Evolutionary conservation across 1,140 invertebrate genomes (phyloP).

Genomic region (Subanguina moxae): DNA sequence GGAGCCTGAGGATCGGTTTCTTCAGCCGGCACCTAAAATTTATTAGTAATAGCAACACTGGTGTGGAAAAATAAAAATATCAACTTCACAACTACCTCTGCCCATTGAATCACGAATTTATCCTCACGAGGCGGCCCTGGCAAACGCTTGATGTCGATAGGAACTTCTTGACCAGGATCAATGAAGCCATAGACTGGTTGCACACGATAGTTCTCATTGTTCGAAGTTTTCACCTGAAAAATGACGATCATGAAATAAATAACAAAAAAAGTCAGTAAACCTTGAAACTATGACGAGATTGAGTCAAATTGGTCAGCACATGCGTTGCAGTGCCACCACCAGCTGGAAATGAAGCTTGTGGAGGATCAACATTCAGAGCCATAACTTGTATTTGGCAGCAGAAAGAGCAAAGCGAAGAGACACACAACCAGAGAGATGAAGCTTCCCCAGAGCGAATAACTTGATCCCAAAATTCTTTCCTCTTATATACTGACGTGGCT

Average conservation of each 20-base stretch:
- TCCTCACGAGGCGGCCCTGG: slow-evolving; percentile 48
- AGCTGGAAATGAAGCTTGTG: slow-evolving; percentile 29
- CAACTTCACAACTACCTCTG: slow-evolving; percentile 28
- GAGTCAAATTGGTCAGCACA: slow-evolving; percentile 33
- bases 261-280: slow-evolving; percentile 14
- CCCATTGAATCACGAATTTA: slow-evolving; percentile 50
- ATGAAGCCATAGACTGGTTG: slow-evolving; percentile 49
- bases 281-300: slow-evolving; percentile 41
- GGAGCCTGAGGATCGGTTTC: slow-evolving; percentile 45
- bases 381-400: slow-evolving; percentile 3
- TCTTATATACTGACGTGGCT: no score
- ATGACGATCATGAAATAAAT: no score
- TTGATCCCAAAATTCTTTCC: no score
- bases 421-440: no score
- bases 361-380: slow-evolving; percentile 40
- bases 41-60: no score
- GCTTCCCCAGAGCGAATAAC: no score
- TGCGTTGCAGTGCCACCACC: slow-evolving; percentile 36
- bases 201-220: slow-evolving; percentile 48
- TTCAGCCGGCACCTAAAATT: no score
- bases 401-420: no score
- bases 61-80: no score
- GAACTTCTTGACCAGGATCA: slow-evolving; percentile 28
- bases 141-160: slow-evolving; percentile 42
- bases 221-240: slow-evolving; percentile 39